Base-by-base conservation (phyloP, 2,113 vertebrate species). In the Upupa epops region DNA sequence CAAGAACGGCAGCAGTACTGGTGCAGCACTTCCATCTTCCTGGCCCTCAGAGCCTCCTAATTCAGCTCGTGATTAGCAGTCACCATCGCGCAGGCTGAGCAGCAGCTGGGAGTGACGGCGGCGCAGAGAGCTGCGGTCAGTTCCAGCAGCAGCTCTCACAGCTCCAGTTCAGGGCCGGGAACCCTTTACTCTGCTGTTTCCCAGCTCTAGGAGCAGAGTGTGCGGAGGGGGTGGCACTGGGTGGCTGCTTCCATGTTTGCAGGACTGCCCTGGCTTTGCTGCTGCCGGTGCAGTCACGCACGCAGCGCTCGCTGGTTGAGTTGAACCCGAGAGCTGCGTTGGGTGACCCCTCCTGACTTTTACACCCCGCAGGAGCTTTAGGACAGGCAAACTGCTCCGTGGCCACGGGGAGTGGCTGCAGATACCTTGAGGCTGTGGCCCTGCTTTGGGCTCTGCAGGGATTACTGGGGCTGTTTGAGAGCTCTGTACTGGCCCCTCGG, bases 201-300 rank as follows among this genome's bases (percentile, higher is more conserved):
- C 20, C 46, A 48, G 20, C 19, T 21, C 20, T 18, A 48, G 20
- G 46, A 48, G 9, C 46, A 48, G 15, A 21, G 46, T 21, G 19
- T 48, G 9, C 18, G 17, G 18, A 48, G 56, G 48, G 51, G 16
- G 5, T 26, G 46, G 64, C 52, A 11, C 24, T 63, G 32, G 46
- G n/a, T 34, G 64, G 29, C 36, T 71, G 36, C 29, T 45, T 46
- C 70, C 58, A 16, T 7, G 3, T 49, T 18, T 25, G 24, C 7
- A 22, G 6, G 10, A 42, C 55, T 32, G 3, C 21, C 42, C 55
- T 22, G 61, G 14, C 42, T 45, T 34, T 46, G 73, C 4, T 19
- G 0, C 28, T 17, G 32, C 15, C 32, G 4, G 40, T 15, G 14
- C 4, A 48, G 7, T 17, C 3, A 1, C 52, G 59, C 29, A 28